Conservation (phyloP, 2,113 vertebrate genomes). For the Bos taurus region DNA sequence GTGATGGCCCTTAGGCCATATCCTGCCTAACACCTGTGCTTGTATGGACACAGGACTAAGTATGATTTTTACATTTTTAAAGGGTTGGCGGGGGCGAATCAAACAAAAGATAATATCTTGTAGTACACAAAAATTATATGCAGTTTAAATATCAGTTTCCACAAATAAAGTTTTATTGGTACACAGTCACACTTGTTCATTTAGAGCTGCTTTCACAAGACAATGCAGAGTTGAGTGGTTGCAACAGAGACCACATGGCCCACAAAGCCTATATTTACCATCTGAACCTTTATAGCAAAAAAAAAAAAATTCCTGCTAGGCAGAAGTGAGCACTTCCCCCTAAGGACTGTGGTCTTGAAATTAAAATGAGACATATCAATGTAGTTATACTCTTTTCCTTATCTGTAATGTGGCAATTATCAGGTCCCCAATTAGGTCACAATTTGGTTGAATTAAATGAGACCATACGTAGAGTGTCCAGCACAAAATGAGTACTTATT, state of each 20-base stretch:
- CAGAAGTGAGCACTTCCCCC: not conserved
- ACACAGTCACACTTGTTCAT: not conserved
- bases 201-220: not conserved
- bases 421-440: not conserved
- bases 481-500: not conserved
- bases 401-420: not conserved
- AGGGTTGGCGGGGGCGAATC: rapidly evolving
- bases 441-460: not conserved
- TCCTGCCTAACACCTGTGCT: not conserved
- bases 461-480: not conserved
- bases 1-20: too few relatives aligned
- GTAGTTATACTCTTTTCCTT: not conserved
- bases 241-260: rapidly evolving
- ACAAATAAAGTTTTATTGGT: not conserved
- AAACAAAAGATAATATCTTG: not conserved
- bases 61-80: not conserved
- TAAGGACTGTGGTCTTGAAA: not conserved
- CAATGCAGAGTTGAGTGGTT: not conserved
- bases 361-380: not conserved
- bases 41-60: not conserved
- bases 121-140: not conserved
- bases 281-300: not conserved
- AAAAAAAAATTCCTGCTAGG: not conserved
- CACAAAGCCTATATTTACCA: not conserved
- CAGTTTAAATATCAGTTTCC: not conserved